Evolutionary conservation across 64 coral and sea anemone species (phyloP), one percentile per base, ranked within the genome.

Genomic region (Montipora sp.): DNA sequence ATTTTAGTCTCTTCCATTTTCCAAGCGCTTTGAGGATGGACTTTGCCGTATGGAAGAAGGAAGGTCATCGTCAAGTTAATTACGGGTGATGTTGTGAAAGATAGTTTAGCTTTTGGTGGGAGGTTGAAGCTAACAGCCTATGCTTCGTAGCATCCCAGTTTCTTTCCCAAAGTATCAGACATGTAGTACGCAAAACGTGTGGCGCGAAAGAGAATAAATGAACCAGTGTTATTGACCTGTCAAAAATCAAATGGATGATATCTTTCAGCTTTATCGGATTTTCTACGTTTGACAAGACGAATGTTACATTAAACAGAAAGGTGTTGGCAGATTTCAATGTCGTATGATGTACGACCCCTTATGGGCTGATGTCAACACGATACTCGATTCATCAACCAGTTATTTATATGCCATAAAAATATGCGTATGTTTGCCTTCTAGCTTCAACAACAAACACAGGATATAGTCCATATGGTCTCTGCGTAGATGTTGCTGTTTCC

Each of bases 1-100:
- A 84, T 69, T 84, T 68, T 84, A 20, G 81, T 84, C 44, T 84
- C 81, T 69, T 84, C 81, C 59, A 84, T 8, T 9, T 36, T 68
- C 81, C 81, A 84, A 7, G 79, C 15, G 44, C 60, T 14, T 5
- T 44, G 55, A 7, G 81, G 81, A 69, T 84, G 81, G 44, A 84
- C 23, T 84, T 69, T 84, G 14, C 60, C 0, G 43, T 22, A 67
- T 5, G 81, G 81, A 45, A 1, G 27, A 63, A 82, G 27, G 23
- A 44, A 82, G 8, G 55, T 22, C 81, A 84, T 84, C 7, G 45
- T 84, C 2, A 12, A 48, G 43, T 45, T 8, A 14, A n/a, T 18
- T 8, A 3, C 27, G 69, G 43, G 12, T 18, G 12, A 7, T 49
- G 14, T 19, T 69, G 18, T 69, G 5, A 14, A 48, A 2, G 12